These are phyloP conservation scores for Phania funesta DNA, from an alignment of 2,888 invertebrate genomes.

Conservation along the genomic window DNA sequence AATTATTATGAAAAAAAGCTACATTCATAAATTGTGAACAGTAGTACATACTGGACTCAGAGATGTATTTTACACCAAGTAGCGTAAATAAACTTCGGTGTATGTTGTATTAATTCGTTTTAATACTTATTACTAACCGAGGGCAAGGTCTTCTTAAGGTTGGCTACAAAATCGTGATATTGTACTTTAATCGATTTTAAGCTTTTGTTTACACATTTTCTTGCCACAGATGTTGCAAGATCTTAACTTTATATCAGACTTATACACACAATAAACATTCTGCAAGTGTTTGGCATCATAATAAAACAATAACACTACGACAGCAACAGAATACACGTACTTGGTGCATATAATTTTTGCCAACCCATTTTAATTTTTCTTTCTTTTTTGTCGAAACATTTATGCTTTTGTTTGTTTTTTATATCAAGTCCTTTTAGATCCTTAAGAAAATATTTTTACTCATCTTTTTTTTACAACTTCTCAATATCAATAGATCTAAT, in stretches of 20 bases:
- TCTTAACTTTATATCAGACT: conserved; percentile 38
- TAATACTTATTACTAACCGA: conserved; percentile 69
- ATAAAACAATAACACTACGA: conserved; percentile 40
- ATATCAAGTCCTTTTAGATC: conserved; percentile 21
- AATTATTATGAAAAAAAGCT: too few species aligned
- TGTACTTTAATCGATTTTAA: conserved; percentile 49
- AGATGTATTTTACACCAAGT: background rate
- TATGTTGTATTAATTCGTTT: background rate
- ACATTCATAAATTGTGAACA: too few species aligned
- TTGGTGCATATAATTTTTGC: conserved; percentile 66
- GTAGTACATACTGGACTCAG: too few species aligned
- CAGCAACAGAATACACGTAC: conserved; percentile 11
- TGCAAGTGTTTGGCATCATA: conserved; percentile 39
- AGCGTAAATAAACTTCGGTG: background rate
- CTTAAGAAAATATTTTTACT: conserved; percentile 1
- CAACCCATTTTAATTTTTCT: conserved; percentile 47
- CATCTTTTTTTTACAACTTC: conserved; percentile 8
- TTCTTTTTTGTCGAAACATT: conserved; percentile 21
- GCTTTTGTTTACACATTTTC: conserved; percentile 30
- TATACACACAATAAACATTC: background rate
- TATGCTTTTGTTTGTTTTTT: conserved; percentile 52
- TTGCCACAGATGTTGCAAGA: conserved; percentile 39
- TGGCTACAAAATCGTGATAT: conserved; percentile 51
- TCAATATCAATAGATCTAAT: conserved; percentile 58
- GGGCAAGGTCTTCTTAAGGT: conserved; percentile 74